Evolutionary conservation across 2,113 vertebrate species (phyloP), one percentile per base, ranked within the genome.

Genomic region (Rafetus swinhoei): DNA sequence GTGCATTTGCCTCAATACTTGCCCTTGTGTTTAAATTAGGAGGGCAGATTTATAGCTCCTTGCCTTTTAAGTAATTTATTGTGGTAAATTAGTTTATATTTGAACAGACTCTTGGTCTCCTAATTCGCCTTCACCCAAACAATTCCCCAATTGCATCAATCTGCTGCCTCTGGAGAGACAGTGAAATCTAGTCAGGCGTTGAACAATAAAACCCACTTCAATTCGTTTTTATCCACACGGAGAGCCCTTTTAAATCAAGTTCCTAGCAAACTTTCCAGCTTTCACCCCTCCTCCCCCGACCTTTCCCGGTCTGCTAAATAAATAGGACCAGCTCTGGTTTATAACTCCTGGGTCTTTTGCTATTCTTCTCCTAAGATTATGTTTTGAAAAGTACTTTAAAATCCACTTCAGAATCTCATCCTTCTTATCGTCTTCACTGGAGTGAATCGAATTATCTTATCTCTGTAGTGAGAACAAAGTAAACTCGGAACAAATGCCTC

Each of bases 11-110:
- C 93, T 97, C 95, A 95, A 85, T 82, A 84, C 94, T 91, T 91
- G 76, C 87, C 83, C 93, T 95, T 94, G 91, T 94, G 95, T 98
- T 97, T 98, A 97, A 96, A 93, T 94, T 92, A 94, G 82, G 74
- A 54, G 90, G 92, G 94, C 96, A 97, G 97, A 97, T 97, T 97
- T 97, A 97, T 93, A 93, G 96, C 94, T 86, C 84, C 81, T 84
- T 93, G 89, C 94, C 96, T 95, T 96, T 96, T 93, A 96, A 97
- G 97, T 97, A 97, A 97, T 98, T 98, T 97, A 98, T 97, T 96
- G 97, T 89, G 81, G 90, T 95, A 96, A 95, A 95, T 96, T 82
- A 95, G 92, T 97, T 97, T 93, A 95, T 94, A 95, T 95, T 94
- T 76, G 96, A 95, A 93, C 93, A 96, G 97, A 97, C 91, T 96